Evolutionary conservation across 2,797 vertebrate genomes (phyloP).

Genomic region (Uromys caudimaculatus): DNA sequence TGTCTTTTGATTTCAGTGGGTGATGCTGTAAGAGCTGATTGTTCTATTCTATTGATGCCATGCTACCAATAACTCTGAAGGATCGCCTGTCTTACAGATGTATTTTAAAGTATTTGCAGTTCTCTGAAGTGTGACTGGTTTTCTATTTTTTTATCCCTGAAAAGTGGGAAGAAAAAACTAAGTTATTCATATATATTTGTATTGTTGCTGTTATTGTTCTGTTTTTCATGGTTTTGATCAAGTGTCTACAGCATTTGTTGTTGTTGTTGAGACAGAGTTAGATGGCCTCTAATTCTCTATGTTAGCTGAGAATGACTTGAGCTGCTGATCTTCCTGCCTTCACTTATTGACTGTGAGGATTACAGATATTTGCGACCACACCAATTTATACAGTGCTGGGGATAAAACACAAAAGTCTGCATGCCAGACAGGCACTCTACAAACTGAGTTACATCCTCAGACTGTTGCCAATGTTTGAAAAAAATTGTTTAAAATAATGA

Average conservation of each 20-base stretch:
- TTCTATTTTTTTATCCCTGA: constrained; percentile 14
- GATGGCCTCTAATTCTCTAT: not conserved
- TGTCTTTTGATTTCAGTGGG: constrained; percentile 41
- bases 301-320: not conserved
- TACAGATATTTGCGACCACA: not conserved
- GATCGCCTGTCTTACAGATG: not conserved
- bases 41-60: not conserved
- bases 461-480: not conserved
- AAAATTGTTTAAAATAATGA: not conserved
- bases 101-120: constrained; percentile 36
- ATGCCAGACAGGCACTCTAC: not conserved
- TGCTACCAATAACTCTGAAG: constrained; percentile 9
- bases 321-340: too few relatives aligned
- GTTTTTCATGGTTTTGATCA: constrained; percentile 24
- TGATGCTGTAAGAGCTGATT: not conserved
- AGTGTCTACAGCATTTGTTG: not conserved
- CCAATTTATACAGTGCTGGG: not conserved
- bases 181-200: not conserved
- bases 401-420: not conserved
- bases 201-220: not conserved
- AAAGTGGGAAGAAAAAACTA: not conserved
- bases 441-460: not conserved
- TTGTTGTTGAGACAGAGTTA: not conserved
- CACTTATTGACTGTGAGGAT: too few relatives aligned
- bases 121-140: not conserved